Evolutionary conservation across 1,140 invertebrate genomes (phyloP), one percentile per base, ranked within the genome.

Genomic region (Ladona fulva): DNA sequence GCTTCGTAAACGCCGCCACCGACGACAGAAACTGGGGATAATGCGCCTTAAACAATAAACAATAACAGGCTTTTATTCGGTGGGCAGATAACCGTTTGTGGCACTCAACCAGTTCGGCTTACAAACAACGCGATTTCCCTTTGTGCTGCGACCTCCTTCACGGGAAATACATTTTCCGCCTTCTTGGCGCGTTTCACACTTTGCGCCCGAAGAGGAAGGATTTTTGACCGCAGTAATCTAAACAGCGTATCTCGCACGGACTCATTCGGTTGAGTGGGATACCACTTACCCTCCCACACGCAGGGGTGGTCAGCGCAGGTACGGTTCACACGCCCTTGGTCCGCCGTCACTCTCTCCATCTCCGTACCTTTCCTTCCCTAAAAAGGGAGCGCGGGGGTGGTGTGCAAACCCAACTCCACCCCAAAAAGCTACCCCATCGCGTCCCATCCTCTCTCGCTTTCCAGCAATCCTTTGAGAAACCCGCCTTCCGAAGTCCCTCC

Each of bases 121-220:
- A 37, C 29, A 37, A 37, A 37, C 29, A 37, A 8, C 29, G 29
- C 1, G 29, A 37, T 37, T 1, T 1, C 52, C 52, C 52, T 66
- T 66, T 66, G 52, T 66, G 52, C 52, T 12, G 3, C 44, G 44
- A 52, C 44, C 52, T 19, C 3, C 52, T 66, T 66, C 52, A 66
- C 14, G 52, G 52, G 52, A 66, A 66, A 66, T 66, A 66, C 52
- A 66, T 66, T 66, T 66, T 66, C 52, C 52, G 52, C 52, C 12
- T 66, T 66, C 52, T 66, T 66, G n/a, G 14, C 52, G 52, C 52
- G 52, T 66, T 66, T 66, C 52, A 66, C 52, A 66, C 52, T 66
- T 22, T 19, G 12, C 52, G 16, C 52, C n/a, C 14, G 52, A 66
- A 22, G 52, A 66, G 52, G 52, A 22, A 66, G 52, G 52, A 66